Percentiles rank a stretch among this genome's conserved stretches.
These are phyloP conservation scores for Onychostruthus taczanowskii DNA, from an alignment of 2,113 vertebrate species.

Conservation along the genomic window DNA sequence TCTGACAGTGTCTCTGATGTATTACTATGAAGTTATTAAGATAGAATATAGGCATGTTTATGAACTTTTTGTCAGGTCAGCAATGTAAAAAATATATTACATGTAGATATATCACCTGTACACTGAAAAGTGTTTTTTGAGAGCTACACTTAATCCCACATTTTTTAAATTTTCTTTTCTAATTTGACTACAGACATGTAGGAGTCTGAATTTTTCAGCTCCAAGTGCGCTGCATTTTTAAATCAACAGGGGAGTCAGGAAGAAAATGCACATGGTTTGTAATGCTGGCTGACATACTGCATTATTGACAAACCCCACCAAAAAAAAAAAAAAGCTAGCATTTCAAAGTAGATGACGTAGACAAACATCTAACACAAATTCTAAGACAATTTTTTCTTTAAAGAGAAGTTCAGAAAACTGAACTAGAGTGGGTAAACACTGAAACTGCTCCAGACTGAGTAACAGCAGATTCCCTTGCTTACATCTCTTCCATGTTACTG, in stretches of 20 bases:
- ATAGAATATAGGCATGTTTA: fast-evolving
- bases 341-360: not conserved
- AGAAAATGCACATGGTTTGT: not conserved
- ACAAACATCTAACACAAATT: not conserved
- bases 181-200: not conserved
- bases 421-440: not conserved
- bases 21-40: not conserved
- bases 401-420: not conserved
- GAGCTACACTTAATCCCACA: not conserved
- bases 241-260: fast-evolving
- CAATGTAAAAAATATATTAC: not conserved
- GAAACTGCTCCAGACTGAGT: not conserved
- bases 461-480: not conserved
- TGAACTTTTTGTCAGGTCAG: not conserved
- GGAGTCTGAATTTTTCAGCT: not conserved
- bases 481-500: not conserved
- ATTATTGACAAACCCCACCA: not conserved
- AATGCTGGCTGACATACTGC: not conserved
- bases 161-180: not conserved
- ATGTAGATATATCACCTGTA: not conserved
- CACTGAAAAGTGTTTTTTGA: not conserved
- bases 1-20: not conserved
- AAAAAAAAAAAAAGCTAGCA: not conserved
- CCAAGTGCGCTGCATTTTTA: not conserved
- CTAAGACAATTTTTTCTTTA: not conserved